These are phyloP conservation scores for Balaenoptera acutorostrata DNA, from an alignment of 2,113 vertebrate genomes.

Conservation along the genomic window DNA sequence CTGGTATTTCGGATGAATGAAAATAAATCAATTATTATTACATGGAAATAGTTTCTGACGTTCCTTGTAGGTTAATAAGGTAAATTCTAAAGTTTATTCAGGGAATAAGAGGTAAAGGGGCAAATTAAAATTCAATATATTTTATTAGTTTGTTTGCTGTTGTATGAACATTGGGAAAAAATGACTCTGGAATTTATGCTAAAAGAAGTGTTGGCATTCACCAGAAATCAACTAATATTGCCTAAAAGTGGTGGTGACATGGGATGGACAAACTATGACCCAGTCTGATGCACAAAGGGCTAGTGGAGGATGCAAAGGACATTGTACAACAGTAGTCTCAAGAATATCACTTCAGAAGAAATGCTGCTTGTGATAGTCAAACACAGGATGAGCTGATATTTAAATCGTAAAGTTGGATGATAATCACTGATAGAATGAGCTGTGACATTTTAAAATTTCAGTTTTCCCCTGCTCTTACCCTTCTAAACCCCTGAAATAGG, in stretches of 20 bases:
- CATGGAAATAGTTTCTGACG: slow-evolving; percentile 5
- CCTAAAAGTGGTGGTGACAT: not conserved
- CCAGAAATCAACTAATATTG: not conserved
- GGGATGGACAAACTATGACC: not conserved
- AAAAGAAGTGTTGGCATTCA: not conserved
- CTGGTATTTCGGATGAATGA: slow-evolving; percentile 23
- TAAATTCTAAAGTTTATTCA: slow-evolving; percentile 41
- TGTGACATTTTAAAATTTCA: not conserved
- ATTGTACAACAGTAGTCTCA: not conserved
- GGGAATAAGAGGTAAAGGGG: not conserved
- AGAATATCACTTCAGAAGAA: not conserved
- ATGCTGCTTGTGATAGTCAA: not conserved
- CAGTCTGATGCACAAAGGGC: not conserved
- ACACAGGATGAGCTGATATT: not conserved
- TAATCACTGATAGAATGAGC: not conserved
- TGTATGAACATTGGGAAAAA: not conserved
- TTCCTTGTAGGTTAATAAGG: slow-evolving; percentile 33
- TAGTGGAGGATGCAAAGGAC: not conserved
- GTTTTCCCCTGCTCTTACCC: not conserved
- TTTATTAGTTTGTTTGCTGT: not conserved
- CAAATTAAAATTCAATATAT: slow-evolving; percentile 35
- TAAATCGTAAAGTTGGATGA: not conserved
- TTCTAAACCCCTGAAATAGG: not conserved
- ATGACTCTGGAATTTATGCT: not conserved
- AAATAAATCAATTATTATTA: slow-evolving; percentile 48